Evolutionary conservation across 2,888 invertebrate genomes (phyloP), one percentile per base, ranked within the genome.

Genomic region (Ariolimax columbianus): DNA sequence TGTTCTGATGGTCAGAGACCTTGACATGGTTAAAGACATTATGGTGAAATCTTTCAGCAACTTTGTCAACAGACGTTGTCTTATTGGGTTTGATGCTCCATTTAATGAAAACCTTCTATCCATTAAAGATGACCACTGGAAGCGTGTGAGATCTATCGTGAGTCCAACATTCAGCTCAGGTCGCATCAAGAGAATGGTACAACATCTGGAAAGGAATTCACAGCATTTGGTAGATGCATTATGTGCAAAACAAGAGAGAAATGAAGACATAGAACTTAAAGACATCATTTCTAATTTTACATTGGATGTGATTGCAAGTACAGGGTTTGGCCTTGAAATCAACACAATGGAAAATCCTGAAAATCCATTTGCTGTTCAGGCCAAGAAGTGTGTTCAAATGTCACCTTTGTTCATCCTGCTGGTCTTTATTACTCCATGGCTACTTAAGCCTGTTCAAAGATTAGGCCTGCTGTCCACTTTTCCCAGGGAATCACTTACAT

Each of bases 351-450:
- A 77, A 47, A 85, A 89, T 77, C 90, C 90, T 14, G 86, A 89
- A 0, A 88, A 91, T 59, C 82, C 86, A 0, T 90, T 91, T 80
- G 87, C 88, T 33, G 82, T 85, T 17, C 81, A 87, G 1, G 86
- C 88, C 47, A 87, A 84, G 19, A 83, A 88, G 11, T 79, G 89
- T 1, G 86, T 85, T 23, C 78, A 77, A 30, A 63, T 70, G 55
- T 47, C 40, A 43, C 7, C 40, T 11, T n/a, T 30, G 26, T 23
- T 78, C 1, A 23, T 84, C 0, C 33, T 59, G 26, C 11, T 78
- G n/a, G 51, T 55, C 19, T 70, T 70, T 7, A 4, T 78, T 9
- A 23, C 78, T 43, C 83, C 83, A n/a, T 26, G 43, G 30, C 14
- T 78, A 40, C 17, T 78, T 4, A 40, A 51, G n/a, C 23, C 40